phyloP scores from a whole-genome alignment of 1,140 invertebrate genomes.

The Trachelipus rathkii region DNA sequence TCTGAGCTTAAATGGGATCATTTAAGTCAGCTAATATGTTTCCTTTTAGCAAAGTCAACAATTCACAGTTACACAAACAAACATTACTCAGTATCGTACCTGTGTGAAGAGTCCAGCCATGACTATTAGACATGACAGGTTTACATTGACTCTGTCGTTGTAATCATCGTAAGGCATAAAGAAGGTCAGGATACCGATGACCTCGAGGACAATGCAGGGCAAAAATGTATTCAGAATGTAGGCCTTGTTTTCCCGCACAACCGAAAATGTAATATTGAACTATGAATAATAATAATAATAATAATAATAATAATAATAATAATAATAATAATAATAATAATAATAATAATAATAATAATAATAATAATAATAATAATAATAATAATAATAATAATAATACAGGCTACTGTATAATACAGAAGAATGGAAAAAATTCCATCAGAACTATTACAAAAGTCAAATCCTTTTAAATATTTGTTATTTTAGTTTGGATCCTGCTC shows the following conservation, averaged over 20 bases:
- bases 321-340: neutral
- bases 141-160: constrained; percentile 20
- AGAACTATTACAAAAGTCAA: no score
- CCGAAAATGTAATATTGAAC: neutral
- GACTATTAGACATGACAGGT: constrained; percentile 27
- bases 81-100: no score
- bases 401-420: neutral
- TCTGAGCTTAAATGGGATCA: no score
- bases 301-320: neutral
- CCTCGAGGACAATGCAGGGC: constrained; percentile 25
- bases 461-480: no score
- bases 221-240: constrained; percentile 20
- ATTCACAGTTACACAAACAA: neutral
- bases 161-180: constrained; percentile 17
- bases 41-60: neutral
- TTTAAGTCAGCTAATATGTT: neutral
- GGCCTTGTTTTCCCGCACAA: neutral
- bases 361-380: neutral
- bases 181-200: constrained; percentile 23
- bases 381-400: neutral
- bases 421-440: neutral
- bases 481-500: no score
- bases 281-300: neutral
- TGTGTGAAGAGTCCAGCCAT: constrained; percentile 28
- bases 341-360: constrained; percentile 1